A percentile compares a stretch with the other conserved stretches of the same genome.
These are phyloP conservation scores for Smithornis capensis DNA, from an alignment of 2,113 vertebrate species.

Conservation along the genomic window DNA sequence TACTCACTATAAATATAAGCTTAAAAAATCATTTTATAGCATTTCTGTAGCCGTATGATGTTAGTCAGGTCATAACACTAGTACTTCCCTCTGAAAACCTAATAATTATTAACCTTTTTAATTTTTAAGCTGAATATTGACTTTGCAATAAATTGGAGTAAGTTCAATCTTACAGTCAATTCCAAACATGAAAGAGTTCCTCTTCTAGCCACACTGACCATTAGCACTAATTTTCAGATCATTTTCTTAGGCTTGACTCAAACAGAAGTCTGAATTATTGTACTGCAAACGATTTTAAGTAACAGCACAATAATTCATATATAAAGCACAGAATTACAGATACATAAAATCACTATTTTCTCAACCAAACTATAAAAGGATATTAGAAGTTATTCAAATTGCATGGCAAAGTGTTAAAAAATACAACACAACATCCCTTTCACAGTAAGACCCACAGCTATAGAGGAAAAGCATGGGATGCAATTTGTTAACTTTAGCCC, in stretches of 20 bases:
- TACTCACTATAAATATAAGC: slow-evolving; percentile 74
- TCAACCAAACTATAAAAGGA: not conserved
- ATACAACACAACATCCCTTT: not conserved
- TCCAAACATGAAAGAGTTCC: slow-evolving; percentile 70
- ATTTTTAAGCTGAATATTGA: slow-evolving; percentile 80
- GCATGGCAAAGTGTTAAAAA: not conserved
- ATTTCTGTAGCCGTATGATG: slow-evolving; percentile 71
- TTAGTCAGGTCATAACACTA: slow-evolving; percentile 72
- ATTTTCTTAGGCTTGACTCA: slow-evolving; percentile 50
- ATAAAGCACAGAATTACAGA: not conserved
- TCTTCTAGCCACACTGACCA: slow-evolving; percentile 68
- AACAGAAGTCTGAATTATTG: slow-evolving; percentile 61
- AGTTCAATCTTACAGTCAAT: slow-evolving; percentile 68
- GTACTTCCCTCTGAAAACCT: slow-evolving; percentile 77
- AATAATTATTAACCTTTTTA: slow-evolving; percentile 80
- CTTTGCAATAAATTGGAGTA: slow-evolving; percentile 77
- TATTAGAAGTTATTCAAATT: not conserved
- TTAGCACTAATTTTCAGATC: slow-evolving; percentile 71
- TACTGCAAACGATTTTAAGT: slow-evolving; percentile 42
- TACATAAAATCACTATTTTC: slow-evolving; percentile 28
- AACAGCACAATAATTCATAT: slow-evolving; percentile 44
- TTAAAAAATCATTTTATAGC: slow-evolving; percentile 72
- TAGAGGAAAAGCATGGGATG: not conserved
- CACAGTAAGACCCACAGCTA: not conserved
- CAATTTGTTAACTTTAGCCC: not conserved